Conservation (phyloP, 2,797 vertebrate species). For the Epinephelus malabaricus region DNA sequence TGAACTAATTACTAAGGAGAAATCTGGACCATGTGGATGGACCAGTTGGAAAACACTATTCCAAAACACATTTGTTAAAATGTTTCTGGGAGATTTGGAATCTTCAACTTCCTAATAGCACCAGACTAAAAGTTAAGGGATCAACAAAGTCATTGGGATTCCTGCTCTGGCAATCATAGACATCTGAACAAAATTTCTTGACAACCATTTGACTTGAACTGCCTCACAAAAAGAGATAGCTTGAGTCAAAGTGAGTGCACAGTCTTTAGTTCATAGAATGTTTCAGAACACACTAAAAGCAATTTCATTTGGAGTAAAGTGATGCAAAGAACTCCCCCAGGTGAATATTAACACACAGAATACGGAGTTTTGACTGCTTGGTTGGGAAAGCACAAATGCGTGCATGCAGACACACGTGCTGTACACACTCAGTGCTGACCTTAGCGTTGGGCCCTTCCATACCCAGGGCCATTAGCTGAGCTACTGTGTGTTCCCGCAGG, state of each 20-base stretch:
- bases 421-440: slow-evolving; percentile 88
- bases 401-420: slow-evolving; percentile 51
- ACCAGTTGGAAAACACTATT: too few species aligned
- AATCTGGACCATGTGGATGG: too few species aligned
- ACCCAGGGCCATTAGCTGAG: slow-evolving; percentile 96
- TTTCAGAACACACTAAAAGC: slow-evolving; percentile 39
- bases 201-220: too few species aligned
- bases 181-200: not conserved
- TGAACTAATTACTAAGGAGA: too few species aligned
- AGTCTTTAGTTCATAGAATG: not conserved
- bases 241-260: not conserved
- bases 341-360: slow-evolving; percentile 18
- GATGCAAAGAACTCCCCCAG: slow-evolving; percentile 14
- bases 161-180: not conserved
- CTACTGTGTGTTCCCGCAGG: slow-evolving; percentile 94
- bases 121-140: not conserved
- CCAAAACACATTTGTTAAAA: too few species aligned
- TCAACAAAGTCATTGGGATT: too few species aligned
- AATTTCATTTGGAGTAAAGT: slow-evolving; percentile 22
- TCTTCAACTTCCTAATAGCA: not conserved
- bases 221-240: not conserved
- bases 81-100: not conserved
- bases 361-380: not conserved
- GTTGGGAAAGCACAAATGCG: slow-evolving; percentile 22
- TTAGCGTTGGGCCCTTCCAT: slow-evolving; percentile 95